Base-by-base conservation (phyloP, 2,113 vertebrate genomes). In the Trachemys scripta region DNA sequence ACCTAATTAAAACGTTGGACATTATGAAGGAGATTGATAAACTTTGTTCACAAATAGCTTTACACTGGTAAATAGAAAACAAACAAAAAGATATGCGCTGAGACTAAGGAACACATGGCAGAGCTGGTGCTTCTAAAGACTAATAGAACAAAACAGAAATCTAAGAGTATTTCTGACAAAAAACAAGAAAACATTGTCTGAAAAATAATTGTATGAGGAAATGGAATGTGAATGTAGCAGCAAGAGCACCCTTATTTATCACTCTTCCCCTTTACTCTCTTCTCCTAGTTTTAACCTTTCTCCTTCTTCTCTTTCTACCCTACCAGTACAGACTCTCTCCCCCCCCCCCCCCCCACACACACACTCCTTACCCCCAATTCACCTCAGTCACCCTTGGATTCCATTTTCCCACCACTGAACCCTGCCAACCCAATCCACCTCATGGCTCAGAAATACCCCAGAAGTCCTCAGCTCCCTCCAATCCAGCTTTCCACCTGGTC, bases 361-460 rank as follows among this genome's bases (percentile, higher is more conserved):
- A 14, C 72, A 27, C 17, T 35, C 50, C 22, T 65, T 35, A 14
- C 45, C 22, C 79, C 22, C 65, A 87, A 53, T 29, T 84, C 38
- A 14, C 83, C 29, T 87, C 4, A 50, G 38, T 56, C 20, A 89
- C 2, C 8, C n/a, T 5, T 16, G 87, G 35, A 62, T 59, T 76
- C 24, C 9, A 8, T 25, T 54, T 27, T 10, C 10, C 50, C n/a
- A 83, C 4, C 51, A 42, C 2, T 0, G 1, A 80, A 89, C 1
- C 45, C 84, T 69, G 35, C 65, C 16, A 69, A 69, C 35, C 65
- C 65, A 38, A 2, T 9, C 53, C 72, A 84, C 4, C 31, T 87
- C 17, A 14, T 24, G 2, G 25, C 20, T 80, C 13, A 78, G 22
- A 50, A 95, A 81, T 1, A 81, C 3, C 3, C 4, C 35, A 69